A percentile compares a stretch with the other conserved stretches of the same genome.
Evolutionary conservation across 2,888 invertebrate species (phyloP).

Genomic region (Cartodere bifasciata): DNA sequence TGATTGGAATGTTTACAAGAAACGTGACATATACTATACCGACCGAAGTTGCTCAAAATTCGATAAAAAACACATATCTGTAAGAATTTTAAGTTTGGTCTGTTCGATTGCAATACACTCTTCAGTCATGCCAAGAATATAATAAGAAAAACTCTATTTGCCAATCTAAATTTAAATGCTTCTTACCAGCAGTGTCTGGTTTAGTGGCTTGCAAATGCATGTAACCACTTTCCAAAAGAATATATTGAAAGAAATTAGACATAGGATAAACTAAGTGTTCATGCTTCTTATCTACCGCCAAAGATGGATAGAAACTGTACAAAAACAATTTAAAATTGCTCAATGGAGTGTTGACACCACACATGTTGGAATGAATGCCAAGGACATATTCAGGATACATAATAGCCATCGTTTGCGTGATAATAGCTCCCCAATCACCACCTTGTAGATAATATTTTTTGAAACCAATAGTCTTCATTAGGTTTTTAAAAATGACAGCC

Average conservation of each 20-base stretch:
- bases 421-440: slow-evolving; percentile 69
- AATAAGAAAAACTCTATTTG: no score
- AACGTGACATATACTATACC: no score
- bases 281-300: slow-evolving; percentile 42
- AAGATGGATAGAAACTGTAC: slow-evolving; percentile 42
- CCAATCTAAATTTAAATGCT: slow-evolving; percentile 12
- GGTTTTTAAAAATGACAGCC: slow-evolving; percentile 46
- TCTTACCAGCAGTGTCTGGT: slow-evolving; percentile 72
- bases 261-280: slow-evolving; percentile 42
- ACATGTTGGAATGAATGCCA: slow-evolving; percentile 51
- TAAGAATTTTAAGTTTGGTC: no score
- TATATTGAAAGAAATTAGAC: slow-evolving; percentile 23
- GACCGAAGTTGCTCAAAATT: no score
- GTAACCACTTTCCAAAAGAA: slow-evolving; percentile 45
- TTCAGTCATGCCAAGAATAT: no score
- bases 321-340: slow-evolving; percentile 32
- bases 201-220: slow-evolving; percentile 77
- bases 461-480: slow-evolving; percentile 59
- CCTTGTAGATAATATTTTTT: slow-evolving; percentile 58
- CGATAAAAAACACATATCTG: no score
- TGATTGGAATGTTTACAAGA: no score
- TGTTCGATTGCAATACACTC: no score
- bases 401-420: slow-evolving; percentile 47
- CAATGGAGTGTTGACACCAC: slow-evolving; percentile 28
- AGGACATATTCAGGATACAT: slow-evolving; percentile 48